A percentile compares a stretch with the other conserved stretches of the same genome.
phyloP scores from a whole-genome alignment of 2,888 invertebrate species.

The Bibio marci region DNA sequence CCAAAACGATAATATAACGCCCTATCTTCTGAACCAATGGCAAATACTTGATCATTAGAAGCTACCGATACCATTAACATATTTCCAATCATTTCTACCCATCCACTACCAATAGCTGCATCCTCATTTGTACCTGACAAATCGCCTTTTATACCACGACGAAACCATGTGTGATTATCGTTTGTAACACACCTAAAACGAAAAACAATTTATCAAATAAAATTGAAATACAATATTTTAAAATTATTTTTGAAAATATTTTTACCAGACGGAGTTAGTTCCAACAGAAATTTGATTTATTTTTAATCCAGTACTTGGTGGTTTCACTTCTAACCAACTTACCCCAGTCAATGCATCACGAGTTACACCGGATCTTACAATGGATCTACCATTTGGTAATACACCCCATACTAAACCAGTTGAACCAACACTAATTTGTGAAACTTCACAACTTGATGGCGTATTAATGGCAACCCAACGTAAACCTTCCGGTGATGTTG shows the following conservation, averaged over 20 bases:
- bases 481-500: constrained; percentile 70
- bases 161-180: constrained; percentile 74
- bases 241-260: constrained; percentile 49
- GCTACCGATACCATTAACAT: constrained; percentile 73
- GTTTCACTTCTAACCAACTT: constrained; percentile 65
- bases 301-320: constrained; percentile 52
- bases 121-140: constrained; percentile 54
- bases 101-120: constrained; percentile 62
- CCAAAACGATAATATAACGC: constrained; percentile 65
- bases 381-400: constrained; percentile 64
- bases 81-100: constrained; percentile 80
- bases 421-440: constrained; percentile 71
- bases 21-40: constrained; percentile 67
- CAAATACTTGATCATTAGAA: constrained; percentile 78
- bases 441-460: constrained; percentile 63
- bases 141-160: constrained; percentile 55
- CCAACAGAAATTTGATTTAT: constrained; percentile 69
- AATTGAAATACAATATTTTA: constrained; percentile 35
- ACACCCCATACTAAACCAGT: constrained; percentile 78
- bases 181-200: constrained; percentile 45
- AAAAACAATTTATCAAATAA: neutral
- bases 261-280: constrained; percentile 53
- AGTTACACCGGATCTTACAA: constrained; percentile 69
- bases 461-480: constrained; percentile 68
- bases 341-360: constrained; percentile 45